Percentiles rank a stretch among this genome's conserved stretches.
These are phyloP conservation scores for Lasioglossum lativentre DNA, from an alignment of 2,888 invertebrate genomes.

Conservation along the genomic window DNA sequence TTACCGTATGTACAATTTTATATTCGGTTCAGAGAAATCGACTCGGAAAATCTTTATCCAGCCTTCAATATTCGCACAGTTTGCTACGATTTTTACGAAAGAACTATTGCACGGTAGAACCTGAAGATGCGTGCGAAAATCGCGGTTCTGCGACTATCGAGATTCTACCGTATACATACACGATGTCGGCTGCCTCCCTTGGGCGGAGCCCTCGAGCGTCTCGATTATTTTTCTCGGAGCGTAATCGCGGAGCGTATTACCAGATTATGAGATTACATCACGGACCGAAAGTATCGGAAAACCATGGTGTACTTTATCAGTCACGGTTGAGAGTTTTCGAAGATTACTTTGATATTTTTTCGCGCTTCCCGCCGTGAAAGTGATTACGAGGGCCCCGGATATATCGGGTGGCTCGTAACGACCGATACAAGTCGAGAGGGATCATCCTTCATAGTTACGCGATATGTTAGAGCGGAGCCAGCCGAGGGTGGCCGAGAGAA, in stretches of 20 bases:
- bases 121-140: too few species aligned
- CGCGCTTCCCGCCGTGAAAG: slow-evolving; percentile 23
- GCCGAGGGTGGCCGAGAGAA: slow-evolving; percentile 21
- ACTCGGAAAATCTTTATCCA: too few species aligned
- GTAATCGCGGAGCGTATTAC: background rate
- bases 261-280: slow-evolving; percentile 21
- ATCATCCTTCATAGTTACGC: slow-evolving; percentile 50
- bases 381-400: slow-evolving; percentile 30
- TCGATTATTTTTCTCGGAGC: background rate
- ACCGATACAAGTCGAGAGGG: slow-evolving; percentile 56
- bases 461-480: slow-evolving; percentile 27
- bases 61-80: too few species aligned
- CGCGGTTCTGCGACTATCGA: too few species aligned
- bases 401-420: slow-evolving; percentile 54
- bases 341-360: slow-evolving; percentile 40
- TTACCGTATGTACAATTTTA: background rate
- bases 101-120: background rate
- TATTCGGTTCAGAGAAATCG: too few species aligned
- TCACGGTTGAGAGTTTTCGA: slow-evolving; percentile 20
- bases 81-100: background rate
- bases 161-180: background rate
- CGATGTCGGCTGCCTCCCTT: background rate
- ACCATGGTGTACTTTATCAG: slow-evolving; percentile 7
- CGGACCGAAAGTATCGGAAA: slow-evolving; percentile 20
- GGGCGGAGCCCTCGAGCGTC: background rate